Evolutionary conservation across 2,888 invertebrate genomes (phyloP).

Genomic region (Drepana falcataria): DNA sequence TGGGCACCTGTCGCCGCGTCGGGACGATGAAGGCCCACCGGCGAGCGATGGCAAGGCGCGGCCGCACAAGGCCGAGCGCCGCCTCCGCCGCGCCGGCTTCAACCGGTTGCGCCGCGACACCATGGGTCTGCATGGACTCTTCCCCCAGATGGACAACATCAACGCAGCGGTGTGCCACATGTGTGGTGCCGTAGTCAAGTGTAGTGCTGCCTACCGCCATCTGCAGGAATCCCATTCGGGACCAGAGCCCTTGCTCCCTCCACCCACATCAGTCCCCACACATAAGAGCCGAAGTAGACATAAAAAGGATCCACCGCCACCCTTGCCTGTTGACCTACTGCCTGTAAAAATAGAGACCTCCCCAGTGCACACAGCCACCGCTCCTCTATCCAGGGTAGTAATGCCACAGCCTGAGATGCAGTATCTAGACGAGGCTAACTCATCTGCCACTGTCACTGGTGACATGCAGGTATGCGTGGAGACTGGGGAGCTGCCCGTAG

Average conservation of each 20-base stretch:
- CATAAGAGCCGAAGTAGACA: constrained; percentile 52
- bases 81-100: constrained; percentile 64
- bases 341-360: constrained; percentile 60
- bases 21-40: constrained; percentile 56
- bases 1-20: constrained; percentile 67
- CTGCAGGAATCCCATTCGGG: constrained; percentile 79
- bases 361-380: constrained; percentile 54
- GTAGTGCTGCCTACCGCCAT: constrained; percentile 87
- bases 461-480: constrained; percentile 70
- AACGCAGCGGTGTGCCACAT: constrained; percentile 88
- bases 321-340: constrained; percentile 50
- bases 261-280: constrained; percentile 59
- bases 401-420: constrained; percentile 60
- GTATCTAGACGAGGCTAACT: constrained; percentile 56
- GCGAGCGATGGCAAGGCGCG: constrained; percentile 49
- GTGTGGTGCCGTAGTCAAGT: constrained; percentile 87
- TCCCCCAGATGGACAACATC: constrained; percentile 87
- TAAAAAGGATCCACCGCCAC: constrained; percentile 64
- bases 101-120: constrained; percentile 78
- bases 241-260: constrained; percentile 61
- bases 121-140: constrained; percentile 87
- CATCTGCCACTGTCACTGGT: constrained; percentile 47
- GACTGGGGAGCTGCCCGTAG: constrained; percentile 69
- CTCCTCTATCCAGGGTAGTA: constrained; percentile 62
- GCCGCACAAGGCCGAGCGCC: constrained; percentile 45